A percentile compares a stretch with the other conserved stretches of the same genome.
Evolutionary conservation across 2,113 vertebrate genomes (phyloP).

Genomic region (Orientallactaga bullata): DNA sequence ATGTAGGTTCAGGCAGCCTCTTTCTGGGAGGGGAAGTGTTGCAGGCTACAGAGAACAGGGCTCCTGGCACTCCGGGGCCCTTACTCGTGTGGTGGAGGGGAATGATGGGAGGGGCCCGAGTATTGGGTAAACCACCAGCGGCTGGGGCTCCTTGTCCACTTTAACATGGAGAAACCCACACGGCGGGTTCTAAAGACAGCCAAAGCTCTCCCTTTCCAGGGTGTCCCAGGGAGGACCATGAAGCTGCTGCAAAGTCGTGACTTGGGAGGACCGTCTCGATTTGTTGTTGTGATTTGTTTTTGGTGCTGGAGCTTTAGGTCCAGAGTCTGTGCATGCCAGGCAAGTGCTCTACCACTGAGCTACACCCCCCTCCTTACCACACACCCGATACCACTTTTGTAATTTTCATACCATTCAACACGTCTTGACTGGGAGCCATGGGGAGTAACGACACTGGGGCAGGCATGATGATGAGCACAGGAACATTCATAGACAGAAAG

Average conservation of each 20-base stretch:
- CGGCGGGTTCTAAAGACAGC: background rate
- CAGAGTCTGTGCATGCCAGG: background rate
- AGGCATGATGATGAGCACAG: accelerated
- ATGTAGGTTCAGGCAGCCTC: background rate
- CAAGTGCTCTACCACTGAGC: background rate
- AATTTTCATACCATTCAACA: accelerated
- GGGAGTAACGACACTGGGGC: accelerated
- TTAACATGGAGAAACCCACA: background rate
- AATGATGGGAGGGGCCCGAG: no score
- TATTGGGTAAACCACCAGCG: no score
- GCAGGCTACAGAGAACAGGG: background rate
- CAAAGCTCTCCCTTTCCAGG: background rate
- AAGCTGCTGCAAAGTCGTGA: background rate
- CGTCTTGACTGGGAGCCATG: accelerated
- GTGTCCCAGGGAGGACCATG: background rate
- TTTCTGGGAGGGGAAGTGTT: accelerated
- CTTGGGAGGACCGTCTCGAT: background rate
- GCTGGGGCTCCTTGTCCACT: background rate
- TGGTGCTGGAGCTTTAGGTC: background rate
- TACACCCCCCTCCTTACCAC: no score
- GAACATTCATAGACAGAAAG: background rate
- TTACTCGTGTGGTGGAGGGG: no score
- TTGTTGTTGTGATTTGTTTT: background rate
- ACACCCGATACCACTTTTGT: background rate
- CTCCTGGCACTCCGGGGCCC: no score